Evolutionary conservation across 2,113 vertebrate species (phyloP).

Genomic region (Tragulus kanchil): DNA sequence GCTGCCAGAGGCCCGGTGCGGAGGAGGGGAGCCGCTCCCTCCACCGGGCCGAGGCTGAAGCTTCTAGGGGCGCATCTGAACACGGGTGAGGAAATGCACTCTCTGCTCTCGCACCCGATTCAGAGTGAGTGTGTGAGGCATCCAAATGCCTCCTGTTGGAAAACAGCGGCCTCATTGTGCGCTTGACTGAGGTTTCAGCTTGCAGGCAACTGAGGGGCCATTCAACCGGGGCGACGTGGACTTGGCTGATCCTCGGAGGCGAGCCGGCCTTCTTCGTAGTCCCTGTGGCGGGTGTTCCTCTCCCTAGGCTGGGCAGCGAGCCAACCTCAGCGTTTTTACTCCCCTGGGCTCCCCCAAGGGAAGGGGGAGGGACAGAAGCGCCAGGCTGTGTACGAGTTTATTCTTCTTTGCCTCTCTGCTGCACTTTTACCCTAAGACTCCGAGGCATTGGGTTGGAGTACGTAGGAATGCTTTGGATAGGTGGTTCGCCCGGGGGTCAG

Average conservation of each 20-base stretch:
- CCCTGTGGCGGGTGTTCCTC: too few relatives aligned
- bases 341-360: too few relatives aligned
- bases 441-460: neutral
- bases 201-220: constrained; percentile 78
- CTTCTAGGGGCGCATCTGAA: constrained; percentile 43
- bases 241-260: constrained; percentile 60
- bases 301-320: too few relatives aligned
- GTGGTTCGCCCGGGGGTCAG: neutral
- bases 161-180: constrained; percentile 80
- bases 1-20: neutral
- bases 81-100: constrained; percentile 49
- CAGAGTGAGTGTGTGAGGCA: constrained; percentile 68
- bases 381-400: neutral
- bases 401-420: neutral
- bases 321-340: too few relatives aligned
- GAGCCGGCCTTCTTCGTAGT: neutral
- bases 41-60: neutral
- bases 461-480: neutral
- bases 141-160: constrained; percentile 77
- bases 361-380: neutral
- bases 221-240: constrained; percentile 62
- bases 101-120: constrained; percentile 45
- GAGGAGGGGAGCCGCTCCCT: neutral
- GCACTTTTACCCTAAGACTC: neutral
- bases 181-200: constrained; percentile 78